Percentiles rank a stretch among this genome's conserved stretches.
Evolutionary conservation across 2,888 invertebrate species (phyloP).

Genomic region (Teinopalpus imperialis): DNA sequence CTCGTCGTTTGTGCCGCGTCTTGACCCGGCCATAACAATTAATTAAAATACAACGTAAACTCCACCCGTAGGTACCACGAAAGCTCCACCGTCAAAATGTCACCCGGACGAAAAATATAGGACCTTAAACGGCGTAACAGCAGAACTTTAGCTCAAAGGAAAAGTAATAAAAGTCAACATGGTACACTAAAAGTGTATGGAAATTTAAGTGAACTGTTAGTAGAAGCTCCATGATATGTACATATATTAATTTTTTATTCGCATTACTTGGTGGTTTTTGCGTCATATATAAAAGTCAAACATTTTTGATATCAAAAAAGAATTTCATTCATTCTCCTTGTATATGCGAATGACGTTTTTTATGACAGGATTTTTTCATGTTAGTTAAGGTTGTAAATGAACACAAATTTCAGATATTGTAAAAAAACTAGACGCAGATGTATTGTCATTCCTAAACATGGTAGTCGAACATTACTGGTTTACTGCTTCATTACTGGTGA

Average conservation of each 20-base stretch:
- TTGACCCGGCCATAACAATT: slow-evolving; percentile 68
- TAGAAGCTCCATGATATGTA: neutral
- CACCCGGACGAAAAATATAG: slow-evolving; percentile 45
- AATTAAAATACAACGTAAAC: slow-evolving; percentile 69
- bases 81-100: slow-evolving; percentile 42
- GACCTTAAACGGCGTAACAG: slow-evolving; percentile 40
- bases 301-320: slow-evolving; percentile 1
- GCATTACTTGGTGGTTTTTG: neutral
- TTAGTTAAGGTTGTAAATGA: no score
- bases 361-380: no score
- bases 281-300: neutral
- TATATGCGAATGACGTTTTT: no score
- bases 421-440: no score
- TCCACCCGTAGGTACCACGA: slow-evolving; percentile 25
- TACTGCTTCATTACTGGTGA: no score
- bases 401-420: no score
- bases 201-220: neutral
- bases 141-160: slow-evolving; percentile 31
- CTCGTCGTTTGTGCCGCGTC: slow-evolving; percentile 55
- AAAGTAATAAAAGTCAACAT: slow-evolving; percentile 8
- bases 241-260: slow-evolving; percentile 9
- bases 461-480: no score
- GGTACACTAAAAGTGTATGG: neutral
- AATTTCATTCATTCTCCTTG: neutral
- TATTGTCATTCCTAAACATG: no score